phyloP scores from a whole-genome alignment of 2,797 vertebrate species.

The Graptemys geographica region DNA sequence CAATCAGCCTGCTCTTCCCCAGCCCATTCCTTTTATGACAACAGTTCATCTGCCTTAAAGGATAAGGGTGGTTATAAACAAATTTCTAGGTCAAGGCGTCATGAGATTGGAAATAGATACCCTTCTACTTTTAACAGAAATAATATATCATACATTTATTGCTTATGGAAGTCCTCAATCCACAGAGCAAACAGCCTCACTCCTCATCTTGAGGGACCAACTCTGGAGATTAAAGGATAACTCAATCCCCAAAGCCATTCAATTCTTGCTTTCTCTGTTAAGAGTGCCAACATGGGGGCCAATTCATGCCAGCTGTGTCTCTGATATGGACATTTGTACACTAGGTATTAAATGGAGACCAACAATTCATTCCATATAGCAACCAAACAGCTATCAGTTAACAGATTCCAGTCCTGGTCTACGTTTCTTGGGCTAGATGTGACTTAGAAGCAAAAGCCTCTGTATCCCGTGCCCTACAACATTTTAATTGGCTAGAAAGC shows the following conservation, averaged over 20 bases:
- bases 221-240: slow-evolving; percentile 28
- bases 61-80: slow-evolving; percentile 27
- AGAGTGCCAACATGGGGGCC: background rate
- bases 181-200: slow-evolving; percentile 19
- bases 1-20: background rate
- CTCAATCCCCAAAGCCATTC: background rate
- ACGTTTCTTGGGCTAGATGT: background rate
- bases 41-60: background rate
- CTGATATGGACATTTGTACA: background rate
- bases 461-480: background rate
- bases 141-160: slow-evolving; percentile 3
- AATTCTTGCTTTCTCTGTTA: background rate
- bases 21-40: background rate
- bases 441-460: background rate
- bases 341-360: background rate
- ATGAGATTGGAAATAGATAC: slow-evolving; percentile 56
- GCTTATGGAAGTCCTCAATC: slow-evolving; percentile 37
- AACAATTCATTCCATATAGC: background rate
- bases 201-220: slow-evolving; percentile 4
- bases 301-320: background rate
- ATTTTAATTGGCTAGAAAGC: background rate
- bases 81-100: slow-evolving; percentile 40
- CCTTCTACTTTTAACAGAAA: slow-evolving; percentile 31
- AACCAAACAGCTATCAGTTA: background rate
- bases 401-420: background rate